phyloP scores from a whole-genome alignment of 1,140 invertebrate species.

The Nasonia giraulti region DNA sequence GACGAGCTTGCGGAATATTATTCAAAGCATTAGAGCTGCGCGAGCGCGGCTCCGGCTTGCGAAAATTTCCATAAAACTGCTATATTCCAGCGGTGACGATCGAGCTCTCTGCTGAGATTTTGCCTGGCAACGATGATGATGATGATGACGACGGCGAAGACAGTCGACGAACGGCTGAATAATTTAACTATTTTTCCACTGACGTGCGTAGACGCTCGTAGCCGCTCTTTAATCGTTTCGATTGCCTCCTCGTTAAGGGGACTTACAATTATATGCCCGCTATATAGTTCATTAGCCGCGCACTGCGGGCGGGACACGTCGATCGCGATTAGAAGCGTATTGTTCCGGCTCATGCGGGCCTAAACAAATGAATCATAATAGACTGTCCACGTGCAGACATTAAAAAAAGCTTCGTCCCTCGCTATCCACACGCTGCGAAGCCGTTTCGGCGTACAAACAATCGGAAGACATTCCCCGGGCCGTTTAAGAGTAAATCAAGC shows the following conservation, averaged over 20 bases:
- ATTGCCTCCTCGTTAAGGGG: not conserved
- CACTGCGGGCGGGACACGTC: not conserved
- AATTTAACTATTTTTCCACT: not conserved
- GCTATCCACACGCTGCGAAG: not conserved
- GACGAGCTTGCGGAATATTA: constrained; percentile 66
- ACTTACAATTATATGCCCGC: not conserved
- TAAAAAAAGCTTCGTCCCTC: not conserved
- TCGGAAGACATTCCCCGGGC: not conserved
- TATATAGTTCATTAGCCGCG: not conserved
- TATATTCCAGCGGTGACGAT: constrained; percentile 65
- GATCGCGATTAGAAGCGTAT: not conserved
- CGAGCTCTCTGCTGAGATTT: constrained; percentile 11
- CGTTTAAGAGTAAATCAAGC: not conserved
- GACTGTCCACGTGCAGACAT: not conserved
- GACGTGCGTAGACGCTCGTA: not conserved
- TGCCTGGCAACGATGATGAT: not conserved
- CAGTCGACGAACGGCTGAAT: not conserved
- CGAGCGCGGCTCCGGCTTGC: not conserved
- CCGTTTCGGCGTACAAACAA: not conserved
- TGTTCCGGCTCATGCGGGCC: not conserved
- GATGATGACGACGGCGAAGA: not conserved
- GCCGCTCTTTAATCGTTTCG: not conserved
- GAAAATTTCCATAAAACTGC: constrained; percentile 70
- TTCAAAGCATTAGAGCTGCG: constrained; percentile 61
- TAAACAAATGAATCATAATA: not conserved